A percentile compares a stretch with the other conserved stretches of the same genome.
These are phyloP conservation scores for Macrocentrus cingulum DNA, from an alignment of 1,140 invertebrate species.

Conservation along the genomic window DNA sequence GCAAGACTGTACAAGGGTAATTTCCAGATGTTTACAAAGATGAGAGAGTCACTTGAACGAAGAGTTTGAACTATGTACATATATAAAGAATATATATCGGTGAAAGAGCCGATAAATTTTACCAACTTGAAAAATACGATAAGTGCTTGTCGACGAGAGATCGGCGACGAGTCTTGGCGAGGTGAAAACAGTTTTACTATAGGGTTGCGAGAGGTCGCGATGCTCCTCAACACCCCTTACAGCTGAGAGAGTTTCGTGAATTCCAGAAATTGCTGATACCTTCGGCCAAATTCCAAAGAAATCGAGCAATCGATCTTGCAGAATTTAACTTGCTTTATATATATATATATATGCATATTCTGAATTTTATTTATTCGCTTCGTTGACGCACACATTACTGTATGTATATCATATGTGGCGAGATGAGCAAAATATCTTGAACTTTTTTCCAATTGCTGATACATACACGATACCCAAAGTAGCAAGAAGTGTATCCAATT, in stretches of 20 bases:
- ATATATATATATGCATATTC: no score
- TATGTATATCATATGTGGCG: no score
- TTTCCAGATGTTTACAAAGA: constrained; percentile 18
- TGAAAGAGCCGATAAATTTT: constrained; percentile 19
- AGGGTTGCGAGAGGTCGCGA: no score
- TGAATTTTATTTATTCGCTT: constrained; percentile 5
- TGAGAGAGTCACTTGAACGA: constrained; percentile 12
- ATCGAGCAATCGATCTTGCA: constrained; percentile 7
- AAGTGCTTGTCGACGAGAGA: constrained; percentile 31
- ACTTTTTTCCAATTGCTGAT: not conserved
- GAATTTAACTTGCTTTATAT: constrained; percentile 5
- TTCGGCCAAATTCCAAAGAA: constrained; percentile 1
- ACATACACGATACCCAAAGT: constrained; percentile 12
- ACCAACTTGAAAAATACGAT: constrained; percentile 28
- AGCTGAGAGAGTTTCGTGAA: constrained; percentile 8
- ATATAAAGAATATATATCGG: no score
- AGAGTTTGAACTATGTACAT: no score
- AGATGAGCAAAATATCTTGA: not conserved
- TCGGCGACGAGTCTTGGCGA: constrained; percentile 23
- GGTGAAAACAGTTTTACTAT: not conserved
- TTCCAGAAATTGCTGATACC: constrained; percentile 8
- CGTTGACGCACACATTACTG: no score
- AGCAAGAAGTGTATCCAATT: constrained; percentile 53
- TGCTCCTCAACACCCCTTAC: no score
- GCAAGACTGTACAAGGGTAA: not conserved